Percentiles rank a stretch among this genome's conserved stretches.
Evolutionary conservation across 2,888 invertebrate genomes (phyloP).

Genomic region (Syritta pipiens): DNA sequence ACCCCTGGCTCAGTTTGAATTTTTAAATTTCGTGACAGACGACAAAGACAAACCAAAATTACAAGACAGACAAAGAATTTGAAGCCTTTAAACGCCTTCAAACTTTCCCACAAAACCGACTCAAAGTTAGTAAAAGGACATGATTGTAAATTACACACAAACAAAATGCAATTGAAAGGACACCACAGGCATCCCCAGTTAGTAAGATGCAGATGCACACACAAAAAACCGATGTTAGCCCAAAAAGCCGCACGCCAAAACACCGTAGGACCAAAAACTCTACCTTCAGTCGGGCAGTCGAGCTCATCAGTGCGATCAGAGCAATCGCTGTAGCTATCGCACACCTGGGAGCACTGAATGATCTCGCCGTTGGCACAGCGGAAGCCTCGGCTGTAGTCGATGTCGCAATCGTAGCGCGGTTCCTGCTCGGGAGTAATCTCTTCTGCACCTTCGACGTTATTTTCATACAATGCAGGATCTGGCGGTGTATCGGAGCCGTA

Average conservation of each 20-base stretch:
- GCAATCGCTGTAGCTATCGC: conserved; percentile 81
- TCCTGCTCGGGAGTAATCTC: too few relatives aligned
- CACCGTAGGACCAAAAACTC: not conserved
- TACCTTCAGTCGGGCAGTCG: conserved; percentile 77
- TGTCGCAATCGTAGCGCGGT: conserved; percentile 62
- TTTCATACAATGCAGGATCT: too few relatives aligned
- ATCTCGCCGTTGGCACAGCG: conserved; percentile 83
- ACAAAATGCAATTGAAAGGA: too few relatives aligned
- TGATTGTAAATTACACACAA: not conserved
- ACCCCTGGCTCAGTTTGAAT: too few relatives aligned
- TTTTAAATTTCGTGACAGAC: too few relatives aligned
- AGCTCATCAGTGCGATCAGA: conserved; percentile 84
- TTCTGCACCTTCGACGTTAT: too few relatives aligned
- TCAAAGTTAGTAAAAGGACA: not conserved
- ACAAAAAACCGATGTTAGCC: not conserved
- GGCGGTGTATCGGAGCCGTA: conserved; percentile 27
- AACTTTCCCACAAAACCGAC: too few relatives aligned
- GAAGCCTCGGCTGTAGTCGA: conserved; percentile 80
- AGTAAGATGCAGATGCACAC: not conserved
- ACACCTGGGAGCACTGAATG: conserved; percentile 81
- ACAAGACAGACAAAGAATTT: too few relatives aligned
- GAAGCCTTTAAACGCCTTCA: too few relatives aligned
- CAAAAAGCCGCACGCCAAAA: not conserved
- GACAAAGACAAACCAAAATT: too few relatives aligned
- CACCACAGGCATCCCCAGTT: not conserved